Evolutionary conservation across 2,888 invertebrate species (phyloP), one percentile per base, ranked within the genome.

Genomic region (Meghimatium bilineatum): DNA sequence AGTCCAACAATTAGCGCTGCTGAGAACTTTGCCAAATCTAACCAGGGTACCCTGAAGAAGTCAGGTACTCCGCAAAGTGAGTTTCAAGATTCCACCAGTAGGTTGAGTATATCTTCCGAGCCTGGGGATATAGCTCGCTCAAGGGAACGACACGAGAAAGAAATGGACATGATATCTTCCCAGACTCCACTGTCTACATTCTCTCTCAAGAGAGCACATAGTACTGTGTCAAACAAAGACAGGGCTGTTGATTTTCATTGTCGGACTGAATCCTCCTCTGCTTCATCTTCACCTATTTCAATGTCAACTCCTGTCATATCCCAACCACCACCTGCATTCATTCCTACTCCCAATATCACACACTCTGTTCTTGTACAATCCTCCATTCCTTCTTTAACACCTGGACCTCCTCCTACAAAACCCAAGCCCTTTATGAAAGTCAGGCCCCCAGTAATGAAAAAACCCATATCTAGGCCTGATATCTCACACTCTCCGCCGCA

Each of bases 401-500:
- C 84, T n/a, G 86, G 87, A 23, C 87, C 89, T 20, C 91, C 26
- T 91, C 92, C 92, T 91, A 38, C 92, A 91, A 83, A 91, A 86
- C 91, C 93, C 29, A 93, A 93, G 86, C 91, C 92, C 26, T 91
- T 92, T 5, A 88, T 92, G 56, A 93, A 97, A 93, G 95, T 96
- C 80, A 97, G 97, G 94, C 97, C 97, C 29, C 96, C 96, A 89
- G 96, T 97, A 89, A 95, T 97, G 94, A 95, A 95, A 89, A 96
- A 92, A 84, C 92, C 92, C 26, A 80, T 86, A 63, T 87, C 89
- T 1, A 86, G 88, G 56, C 84, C 88, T 66, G 83, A n/a, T 71
- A 49, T 74, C 34, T 56, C 82, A 32, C 60, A 52, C 63, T 36
- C 82, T 60, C 82, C 84, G 26, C 60, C 82, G 1, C 67, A 63